These are phyloP conservation scores for Sparus aurata DNA, from an alignment of 2,797 vertebrate genomes.

Conservation along the genomic window DNA sequence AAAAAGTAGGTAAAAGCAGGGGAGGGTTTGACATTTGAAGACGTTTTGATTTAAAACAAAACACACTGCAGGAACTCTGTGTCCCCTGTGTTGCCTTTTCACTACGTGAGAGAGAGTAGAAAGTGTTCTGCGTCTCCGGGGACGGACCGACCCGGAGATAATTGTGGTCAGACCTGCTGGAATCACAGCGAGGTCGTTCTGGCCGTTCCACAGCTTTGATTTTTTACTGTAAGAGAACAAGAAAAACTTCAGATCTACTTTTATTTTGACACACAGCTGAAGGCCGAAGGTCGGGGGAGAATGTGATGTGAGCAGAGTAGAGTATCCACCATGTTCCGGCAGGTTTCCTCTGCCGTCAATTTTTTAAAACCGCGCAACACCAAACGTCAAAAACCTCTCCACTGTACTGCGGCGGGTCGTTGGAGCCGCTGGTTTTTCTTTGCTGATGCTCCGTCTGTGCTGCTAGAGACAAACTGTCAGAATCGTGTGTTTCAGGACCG, in stretches of 20 bases:
- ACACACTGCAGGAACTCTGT: not conserved
- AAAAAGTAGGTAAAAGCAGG: not conserved
- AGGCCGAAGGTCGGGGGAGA: slow-evolving; percentile 17
- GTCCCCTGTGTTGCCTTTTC: not conserved
- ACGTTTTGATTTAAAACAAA: not conserved
- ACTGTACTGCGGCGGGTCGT: not conserved
- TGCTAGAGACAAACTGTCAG: slow-evolving; percentile 5
- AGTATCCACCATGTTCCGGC: not conserved
- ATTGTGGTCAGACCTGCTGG: not conserved
- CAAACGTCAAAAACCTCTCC: not conserved
- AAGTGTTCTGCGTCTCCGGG: not conserved
- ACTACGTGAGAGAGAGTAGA: not conserved
- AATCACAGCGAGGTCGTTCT: not conserved
- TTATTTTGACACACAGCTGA: not conserved
- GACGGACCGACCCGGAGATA: slow-evolving; percentile 7
- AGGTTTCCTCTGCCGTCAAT: not conserved
- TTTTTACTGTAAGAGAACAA: too few relatives aligned
- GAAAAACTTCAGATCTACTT: not conserved
- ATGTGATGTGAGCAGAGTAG: slow-evolving; percentile 11
- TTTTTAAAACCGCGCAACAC: not conserved
- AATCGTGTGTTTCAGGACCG: not conserved
- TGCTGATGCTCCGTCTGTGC: not conserved
- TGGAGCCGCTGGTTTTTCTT: not conserved
- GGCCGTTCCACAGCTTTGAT: not conserved
- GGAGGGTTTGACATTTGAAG: too few relatives aligned